phyloP scores from a whole-genome alignment of 2,113 vertebrate genomes.

The Aramus guarauna region DNA sequence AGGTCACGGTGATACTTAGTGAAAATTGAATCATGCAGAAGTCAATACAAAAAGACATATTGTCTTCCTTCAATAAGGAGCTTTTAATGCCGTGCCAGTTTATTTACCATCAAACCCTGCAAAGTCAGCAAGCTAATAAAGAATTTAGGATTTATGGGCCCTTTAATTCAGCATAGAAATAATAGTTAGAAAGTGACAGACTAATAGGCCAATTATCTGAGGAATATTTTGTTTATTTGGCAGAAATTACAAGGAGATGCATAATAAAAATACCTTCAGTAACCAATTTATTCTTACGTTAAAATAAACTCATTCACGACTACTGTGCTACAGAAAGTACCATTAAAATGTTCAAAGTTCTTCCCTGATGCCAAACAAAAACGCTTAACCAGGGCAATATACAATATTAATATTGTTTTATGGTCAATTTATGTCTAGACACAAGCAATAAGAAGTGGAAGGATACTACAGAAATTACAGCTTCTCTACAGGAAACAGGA shows the following conservation, averaged over 20 bases:
- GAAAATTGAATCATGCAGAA: constrained; percentile 73
- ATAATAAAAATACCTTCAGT: constrained; percentile 40
- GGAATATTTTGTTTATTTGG: constrained; percentile 50
- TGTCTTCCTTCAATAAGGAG: constrained; percentile 66
- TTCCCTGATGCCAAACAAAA: constrained; percentile 52
- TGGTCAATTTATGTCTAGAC: constrained; percentile 39
- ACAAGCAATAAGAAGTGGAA: constrained; percentile 24
- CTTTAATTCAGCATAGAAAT: constrained; percentile 31
- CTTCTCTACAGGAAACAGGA: constrained; percentile 27
- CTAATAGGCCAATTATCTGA: constrained; percentile 41
- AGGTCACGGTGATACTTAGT: constrained; percentile 65
- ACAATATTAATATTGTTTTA: constrained; percentile 51
- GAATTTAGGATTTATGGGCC: constrained; percentile 50
- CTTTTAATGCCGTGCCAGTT: constrained; percentile 60
- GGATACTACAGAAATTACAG: constrained; percentile 10
- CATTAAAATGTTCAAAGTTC: constrained; percentile 56
- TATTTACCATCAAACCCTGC: constrained; percentile 64
- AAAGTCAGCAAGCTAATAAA: constrained; percentile 65
- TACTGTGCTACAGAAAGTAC: constrained; percentile 10
- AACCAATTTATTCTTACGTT: constrained; percentile 32
- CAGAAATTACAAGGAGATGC: constrained; percentile 25
- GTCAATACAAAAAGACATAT: constrained; percentile 72
- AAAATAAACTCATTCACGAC: constrained; percentile 49
- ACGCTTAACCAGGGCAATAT: constrained; percentile 10
- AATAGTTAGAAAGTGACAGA: constrained; percentile 17